Evolutionary conservation across 2,888 invertebrate genomes (phyloP).

Genomic region (Ecliptopera silaceata): DNA sequence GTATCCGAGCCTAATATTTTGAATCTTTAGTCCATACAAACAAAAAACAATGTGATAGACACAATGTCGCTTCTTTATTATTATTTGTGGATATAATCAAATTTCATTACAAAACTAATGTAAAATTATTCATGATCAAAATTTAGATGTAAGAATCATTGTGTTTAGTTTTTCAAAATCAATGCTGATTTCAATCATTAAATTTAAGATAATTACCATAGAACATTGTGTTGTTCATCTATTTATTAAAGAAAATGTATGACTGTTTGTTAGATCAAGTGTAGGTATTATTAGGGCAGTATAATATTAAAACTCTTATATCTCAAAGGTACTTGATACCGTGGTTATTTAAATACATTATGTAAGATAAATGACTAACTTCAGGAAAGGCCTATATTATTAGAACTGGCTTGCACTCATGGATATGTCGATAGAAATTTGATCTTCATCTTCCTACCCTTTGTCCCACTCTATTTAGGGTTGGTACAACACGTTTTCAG

Average conservation of each 20-base stretch:
- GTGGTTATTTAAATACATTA: too few species aligned
- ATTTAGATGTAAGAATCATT: constrained; percentile 33
- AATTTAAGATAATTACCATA: constrained; percentile 12
- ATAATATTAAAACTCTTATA: background rate
- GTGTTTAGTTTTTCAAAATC: constrained; percentile 28
- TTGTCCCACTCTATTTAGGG: too few species aligned
- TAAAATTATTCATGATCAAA: constrained; percentile 34
- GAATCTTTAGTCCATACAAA: constrained; percentile 51
- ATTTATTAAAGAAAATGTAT: constrained; percentile 12
- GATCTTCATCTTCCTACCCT: too few species aligned
- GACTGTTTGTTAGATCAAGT: background rate
- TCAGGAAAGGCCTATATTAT: background rate
- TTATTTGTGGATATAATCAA: constrained; percentile 35
- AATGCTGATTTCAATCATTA: constrained; percentile 21
- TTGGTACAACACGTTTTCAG: too few species aligned
- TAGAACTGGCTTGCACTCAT: too few species aligned
- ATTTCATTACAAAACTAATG: constrained; percentile 26
- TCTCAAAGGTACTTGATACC: too few species aligned
- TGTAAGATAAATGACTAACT: background rate
- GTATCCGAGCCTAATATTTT: constrained; percentile 65
- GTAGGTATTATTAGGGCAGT: background rate
- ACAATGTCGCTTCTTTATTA: constrained; percentile 42
- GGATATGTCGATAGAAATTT: too few species aligned
- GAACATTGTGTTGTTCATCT: background rate
- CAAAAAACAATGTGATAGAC: constrained; percentile 54